phyloP scores from a whole-genome alignment of 2,797 vertebrate genomes.

The Micrastur ruficollis region DNA sequence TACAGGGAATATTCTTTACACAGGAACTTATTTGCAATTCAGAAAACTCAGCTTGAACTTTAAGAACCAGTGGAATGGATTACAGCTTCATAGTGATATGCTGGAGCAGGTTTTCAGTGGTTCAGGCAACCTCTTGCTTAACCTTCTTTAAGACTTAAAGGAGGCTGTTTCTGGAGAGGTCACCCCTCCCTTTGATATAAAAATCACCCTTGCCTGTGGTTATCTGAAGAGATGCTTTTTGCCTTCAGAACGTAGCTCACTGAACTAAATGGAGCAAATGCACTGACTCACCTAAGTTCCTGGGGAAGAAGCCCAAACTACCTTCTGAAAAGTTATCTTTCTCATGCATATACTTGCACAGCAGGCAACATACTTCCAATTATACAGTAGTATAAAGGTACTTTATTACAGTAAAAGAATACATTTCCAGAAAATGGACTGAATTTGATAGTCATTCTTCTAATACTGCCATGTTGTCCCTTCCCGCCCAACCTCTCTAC shows the following conservation, averaged over 20 bases:
- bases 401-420: not conserved
- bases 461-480: not conserved
- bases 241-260: not conserved
- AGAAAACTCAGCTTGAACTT: constrained; percentile 39
- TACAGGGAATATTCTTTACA: constrained; percentile 13
- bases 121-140: not conserved
- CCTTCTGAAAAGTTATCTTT: not conserved
- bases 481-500: not conserved
- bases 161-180: not conserved
- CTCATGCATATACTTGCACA: not conserved
- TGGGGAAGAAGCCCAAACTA: not conserved
- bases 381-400: too few relatives aligned
- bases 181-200: not conserved
- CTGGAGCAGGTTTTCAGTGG: not conserved
- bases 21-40: constrained; percentile 53
- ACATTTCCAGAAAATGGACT: not conserved
- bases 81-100: not conserved
- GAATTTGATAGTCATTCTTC: not conserved
- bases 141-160: not conserved
- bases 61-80: not conserved
- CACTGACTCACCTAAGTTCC: not conserved
- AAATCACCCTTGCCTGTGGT: not conserved
- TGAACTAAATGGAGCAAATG: not conserved
- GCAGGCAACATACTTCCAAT: not conserved
- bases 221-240: not conserved